Percentiles rank a stretch among this genome's conserved stretches.
phyloP scores from a whole-genome alignment of 2,888 invertebrate genomes.

The Julus scandinavius region DNA sequence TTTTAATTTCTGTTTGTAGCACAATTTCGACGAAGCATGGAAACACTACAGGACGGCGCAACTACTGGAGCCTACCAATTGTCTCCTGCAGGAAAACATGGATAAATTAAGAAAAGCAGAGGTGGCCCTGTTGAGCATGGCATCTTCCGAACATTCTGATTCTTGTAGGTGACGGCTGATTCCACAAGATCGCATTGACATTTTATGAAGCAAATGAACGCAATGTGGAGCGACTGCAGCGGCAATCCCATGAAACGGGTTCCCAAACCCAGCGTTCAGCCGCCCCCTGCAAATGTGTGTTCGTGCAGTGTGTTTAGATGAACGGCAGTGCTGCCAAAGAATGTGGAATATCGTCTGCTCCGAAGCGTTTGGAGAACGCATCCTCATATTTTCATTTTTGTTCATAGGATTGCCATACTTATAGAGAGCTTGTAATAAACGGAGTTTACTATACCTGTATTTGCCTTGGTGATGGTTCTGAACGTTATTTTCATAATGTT shows the following conservation, averaged over 20 bases:
- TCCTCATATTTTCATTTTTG: slow-evolving; percentile 21
- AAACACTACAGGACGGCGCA: slow-evolving; percentile 60
- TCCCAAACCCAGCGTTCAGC: neutral
- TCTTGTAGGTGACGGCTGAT: slow-evolving; percentile 51
- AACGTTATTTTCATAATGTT: neutral
- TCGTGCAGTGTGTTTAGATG: neutral
- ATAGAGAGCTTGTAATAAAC: slow-evolving; percentile 30
- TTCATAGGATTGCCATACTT: slow-evolving; percentile 19
- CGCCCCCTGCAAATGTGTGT: neutral
- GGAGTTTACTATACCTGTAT: slow-evolving; percentile 23
- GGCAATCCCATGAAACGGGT: slow-evolving; percentile 11
- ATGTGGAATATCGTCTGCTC: neutral
- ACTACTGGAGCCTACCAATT: slow-evolving; percentile 60
- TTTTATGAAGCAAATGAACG: neutral
- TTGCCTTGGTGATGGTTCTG: neutral
- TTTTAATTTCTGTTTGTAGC: slow-evolving; percentile 55
- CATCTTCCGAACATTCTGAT: slow-evolving; percentile 53
- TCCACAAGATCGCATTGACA: neutral
- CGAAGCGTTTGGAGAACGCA: neutral
- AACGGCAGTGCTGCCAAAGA: slow-evolving; percentile 1
- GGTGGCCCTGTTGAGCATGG: slow-evolving; percentile 55
- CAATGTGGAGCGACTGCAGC: neutral
- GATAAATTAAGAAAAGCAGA: slow-evolving; percentile 60
- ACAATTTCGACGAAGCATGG: slow-evolving; percentile 60
- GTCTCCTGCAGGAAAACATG: slow-evolving; percentile 61